Evolutionary conservation across 2,888 invertebrate genomes (phyloP).

Genomic region (Tinea pellionella): DNA sequence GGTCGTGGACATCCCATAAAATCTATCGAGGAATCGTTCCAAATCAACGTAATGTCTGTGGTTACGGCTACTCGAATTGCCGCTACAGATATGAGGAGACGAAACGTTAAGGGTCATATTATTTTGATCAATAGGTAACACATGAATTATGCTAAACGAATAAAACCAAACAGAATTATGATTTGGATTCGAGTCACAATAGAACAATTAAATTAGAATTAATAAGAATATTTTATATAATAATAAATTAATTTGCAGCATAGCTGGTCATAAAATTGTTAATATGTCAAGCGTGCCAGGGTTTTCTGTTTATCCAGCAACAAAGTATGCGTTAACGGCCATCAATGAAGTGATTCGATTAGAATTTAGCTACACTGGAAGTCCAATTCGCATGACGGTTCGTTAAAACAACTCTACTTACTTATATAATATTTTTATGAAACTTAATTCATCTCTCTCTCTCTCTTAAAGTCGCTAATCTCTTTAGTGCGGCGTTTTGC

Average conservation of each 20-base stretch:
- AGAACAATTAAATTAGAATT: background rate
- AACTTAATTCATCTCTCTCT: no score
- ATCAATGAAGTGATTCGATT: conserved; percentile 8
- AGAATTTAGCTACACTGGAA: conserved; percentile 11
- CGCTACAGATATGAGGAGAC: conserved; percentile 49
- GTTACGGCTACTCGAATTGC: conserved; percentile 56
- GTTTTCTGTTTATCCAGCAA: background rate
- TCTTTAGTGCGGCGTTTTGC: background rate
- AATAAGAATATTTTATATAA: no score
- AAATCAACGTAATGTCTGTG: conserved; percentile 47
- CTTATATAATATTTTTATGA: background rate
- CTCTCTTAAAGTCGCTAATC: no score
- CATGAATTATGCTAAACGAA: no score
- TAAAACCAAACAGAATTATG: no score
- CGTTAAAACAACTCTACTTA: background rate
- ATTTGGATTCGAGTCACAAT: no score
- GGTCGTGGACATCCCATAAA: background rate
- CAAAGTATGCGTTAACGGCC: conserved; percentile 13
- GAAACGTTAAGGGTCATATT: conserved; percentile 47
- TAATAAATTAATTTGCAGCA: conserved; percentile 3
- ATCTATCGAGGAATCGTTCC: background rate
- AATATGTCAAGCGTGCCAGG: background rate
- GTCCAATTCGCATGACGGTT: conserved; percentile 14
- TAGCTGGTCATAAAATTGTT: conserved; percentile 11
- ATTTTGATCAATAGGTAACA: conserved; percentile 56